phyloP scores from a whole-genome alignment of 2,888 invertebrate species.

The Lottia gigantea region DNA sequence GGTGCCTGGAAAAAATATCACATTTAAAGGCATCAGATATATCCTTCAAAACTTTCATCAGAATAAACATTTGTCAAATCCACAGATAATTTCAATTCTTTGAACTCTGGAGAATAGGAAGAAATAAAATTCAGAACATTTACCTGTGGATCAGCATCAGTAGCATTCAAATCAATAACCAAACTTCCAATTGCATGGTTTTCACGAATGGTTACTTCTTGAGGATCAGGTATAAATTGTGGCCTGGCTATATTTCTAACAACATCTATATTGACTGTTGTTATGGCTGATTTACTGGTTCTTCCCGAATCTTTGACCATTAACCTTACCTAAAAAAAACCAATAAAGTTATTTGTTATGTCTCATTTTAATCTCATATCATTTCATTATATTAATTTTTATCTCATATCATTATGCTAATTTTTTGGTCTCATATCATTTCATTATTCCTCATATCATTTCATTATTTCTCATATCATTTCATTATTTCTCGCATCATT shows the following conservation, averaged over 20 bases:
- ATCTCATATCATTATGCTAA: too few species aligned
- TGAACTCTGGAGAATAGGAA: too few species aligned
- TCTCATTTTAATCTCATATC: too few species aligned
- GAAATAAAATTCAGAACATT: slow-evolving; percentile 12
- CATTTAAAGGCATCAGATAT: background rate
- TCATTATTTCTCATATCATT: too few species aligned
- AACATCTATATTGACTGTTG: slow-evolving; percentile 43
- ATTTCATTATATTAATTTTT: too few species aligned
- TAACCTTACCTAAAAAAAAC: slow-evolving; percentile 36
- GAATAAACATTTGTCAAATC: too few species aligned
- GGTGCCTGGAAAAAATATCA: slow-evolving; percentile 22
- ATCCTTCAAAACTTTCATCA: too few species aligned
- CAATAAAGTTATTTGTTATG: background rate
- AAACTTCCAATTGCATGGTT: slow-evolving; percentile 21
- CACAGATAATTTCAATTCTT: too few species aligned
- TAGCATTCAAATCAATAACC: slow-evolving; percentile 40
- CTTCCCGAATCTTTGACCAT: slow-evolving; percentile 45
- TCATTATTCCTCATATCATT: too few species aligned
- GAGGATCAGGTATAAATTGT: slow-evolving; percentile 29
- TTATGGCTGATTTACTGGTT: slow-evolving; percentile 40
- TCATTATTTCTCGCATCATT: too few species aligned
- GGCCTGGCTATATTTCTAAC: slow-evolving; percentile 41
- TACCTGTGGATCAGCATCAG: slow-evolving; percentile 43
- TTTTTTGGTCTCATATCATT: too few species aligned
- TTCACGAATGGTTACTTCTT: slow-evolving; percentile 29